Conservation (phyloP, 2,888 invertebrate species). For the Ophion costatus region DNA sequence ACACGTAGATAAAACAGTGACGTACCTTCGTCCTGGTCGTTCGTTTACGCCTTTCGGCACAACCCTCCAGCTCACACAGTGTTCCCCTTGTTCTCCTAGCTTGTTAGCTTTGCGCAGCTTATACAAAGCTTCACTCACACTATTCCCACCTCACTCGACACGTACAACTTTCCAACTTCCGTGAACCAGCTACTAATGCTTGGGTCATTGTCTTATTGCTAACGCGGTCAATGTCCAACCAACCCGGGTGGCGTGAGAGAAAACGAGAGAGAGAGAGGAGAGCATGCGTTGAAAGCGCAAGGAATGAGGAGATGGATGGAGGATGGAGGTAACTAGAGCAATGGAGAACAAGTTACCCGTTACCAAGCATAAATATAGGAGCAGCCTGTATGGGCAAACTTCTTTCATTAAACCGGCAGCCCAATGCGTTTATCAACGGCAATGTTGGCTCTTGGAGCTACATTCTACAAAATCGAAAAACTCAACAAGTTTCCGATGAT, state of each 20-base stretch:
- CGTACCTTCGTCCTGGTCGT: conserved; percentile 36
- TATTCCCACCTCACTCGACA: background rate
- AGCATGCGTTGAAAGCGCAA: background rate
- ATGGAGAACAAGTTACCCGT: conserved; percentile 5
- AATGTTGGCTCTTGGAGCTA: conserved; percentile 9
- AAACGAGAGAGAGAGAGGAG: background rate
- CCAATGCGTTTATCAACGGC: conserved; percentile 29
- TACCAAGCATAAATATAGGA: conserved; percentile 42
- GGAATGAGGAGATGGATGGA: background rate
- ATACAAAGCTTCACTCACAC: conserved; percentile 39
- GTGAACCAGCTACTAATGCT: conserved; percentile 32
- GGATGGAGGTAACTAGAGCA: background rate
- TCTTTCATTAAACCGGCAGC: conserved; percentile 61
- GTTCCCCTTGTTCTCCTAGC: conserved; percentile 40
- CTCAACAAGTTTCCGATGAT: conserved; percentile 25
- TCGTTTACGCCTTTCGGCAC: conserved; percentile 39
- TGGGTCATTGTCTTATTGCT: conserved; percentile 63
- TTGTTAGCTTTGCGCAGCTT: conserved; percentile 58
- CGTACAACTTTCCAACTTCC: conserved; percentile 19
- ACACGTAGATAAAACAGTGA: background rate
- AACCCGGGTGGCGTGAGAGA: background rate
- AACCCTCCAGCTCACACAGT: conserved; percentile 29
- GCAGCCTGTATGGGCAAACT: conserved; percentile 47
- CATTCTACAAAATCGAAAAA: conserved; percentile 24
- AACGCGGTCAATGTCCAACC: conserved; percentile 56